Base-by-base conservation (phyloP, 1,140 invertebrate species). In the Cyrtorhinus lividipennis region DNA sequence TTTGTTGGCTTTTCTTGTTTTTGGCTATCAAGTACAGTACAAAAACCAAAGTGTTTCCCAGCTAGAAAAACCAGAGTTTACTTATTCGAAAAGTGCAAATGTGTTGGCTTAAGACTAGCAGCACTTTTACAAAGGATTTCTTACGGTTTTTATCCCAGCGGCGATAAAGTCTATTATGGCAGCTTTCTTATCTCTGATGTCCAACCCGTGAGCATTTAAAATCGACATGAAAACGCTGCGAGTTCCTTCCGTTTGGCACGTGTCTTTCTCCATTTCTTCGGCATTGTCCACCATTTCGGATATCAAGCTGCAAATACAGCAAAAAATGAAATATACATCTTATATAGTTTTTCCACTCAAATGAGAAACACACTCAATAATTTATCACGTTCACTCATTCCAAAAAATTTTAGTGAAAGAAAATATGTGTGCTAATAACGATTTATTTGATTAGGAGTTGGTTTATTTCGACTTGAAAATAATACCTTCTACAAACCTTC, bases 81-180 rank as follows among this genome's bases (percentile, higher is more conserved):
- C n/a, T n/a, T n/a, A n/a, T n/a, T n/a, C n/a, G n/a, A n/a, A n/a
- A n/a, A n/a, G n/a, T n/a, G n/a, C n/a, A n/a, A n/a, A n/a, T n/a
- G n/a, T n/a, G n/a, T n/a, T n/a, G n/a, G n/a, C n/a, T n/a, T n/a
- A n/a, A n/a, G n/a, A n/a, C n/a, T n/a, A n/a, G n/a, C n/a, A n/a
- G n/a, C n/a, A n/a, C n/a, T n/a, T n/a, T n/a, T n/a, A n/a, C n/a
- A n/a, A 38, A 38, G 5, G 15, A 38, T 15, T 38, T 15, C 30
- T 38, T 71, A 88, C 86, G 67, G 88, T 90, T 73, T 90, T 86
- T 71, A 91, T 90, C 56, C 88, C 88, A 24, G 87, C 87, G 1
- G 87, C 86, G 67, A 91, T 87, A 69, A 90, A 90, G 73, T 92
- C 89, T 45, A 91, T 86, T 66, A 90, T 84, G 1, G 84, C 86